Conservation (phyloP, 2,113 vertebrate species). For the Heterotis niloticus region DNA sequence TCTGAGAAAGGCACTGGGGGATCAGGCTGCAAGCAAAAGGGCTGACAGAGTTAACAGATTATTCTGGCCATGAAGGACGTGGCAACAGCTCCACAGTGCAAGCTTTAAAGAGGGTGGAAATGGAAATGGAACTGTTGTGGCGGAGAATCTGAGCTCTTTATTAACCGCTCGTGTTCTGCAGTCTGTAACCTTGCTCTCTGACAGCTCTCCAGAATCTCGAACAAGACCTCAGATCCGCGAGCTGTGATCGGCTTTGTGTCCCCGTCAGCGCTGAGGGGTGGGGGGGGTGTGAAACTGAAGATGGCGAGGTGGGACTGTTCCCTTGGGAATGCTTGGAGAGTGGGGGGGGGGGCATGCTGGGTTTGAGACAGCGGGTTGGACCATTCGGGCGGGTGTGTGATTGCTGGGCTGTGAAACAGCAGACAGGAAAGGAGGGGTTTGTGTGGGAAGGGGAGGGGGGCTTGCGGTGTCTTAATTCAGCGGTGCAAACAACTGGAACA, state of each 20-base stretch:
- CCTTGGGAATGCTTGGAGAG: conserved; percentile 73
- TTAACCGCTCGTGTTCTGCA: conserved; percentile 80
- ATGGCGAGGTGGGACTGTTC: conserved; percentile 79
- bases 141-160: conserved; percentile 83
- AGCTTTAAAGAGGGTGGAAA: not conserved
- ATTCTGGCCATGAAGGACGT: no score
- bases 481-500: conserved; percentile 73
- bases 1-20: no score
- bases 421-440: conserved; percentile 36
- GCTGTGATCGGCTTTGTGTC: conserved; percentile 83
- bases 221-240: conserved; percentile 76
- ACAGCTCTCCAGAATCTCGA: conserved; percentile 84
- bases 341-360: conserved; percentile 73
- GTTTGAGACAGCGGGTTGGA: conserved; percentile 60
- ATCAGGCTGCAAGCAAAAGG: not conserved
- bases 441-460: conserved; percentile 34
- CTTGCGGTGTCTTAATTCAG: conserved; percentile 81
- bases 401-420: conserved; percentile 71
- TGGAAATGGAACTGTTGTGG: conserved; percentile 60
- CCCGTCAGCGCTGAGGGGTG: conserved; percentile 68
- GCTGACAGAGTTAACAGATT: not conserved
- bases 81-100: not conserved
- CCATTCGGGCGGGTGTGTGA: conserved; percentile 75
- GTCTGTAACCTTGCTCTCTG: conserved; percentile 83
- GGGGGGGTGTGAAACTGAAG: conserved; percentile 74